These are phyloP conservation scores for Phrynosoma blainvillii DNA, from an alignment of 2,113 vertebrate species.

Conservation along the genomic window DNA sequence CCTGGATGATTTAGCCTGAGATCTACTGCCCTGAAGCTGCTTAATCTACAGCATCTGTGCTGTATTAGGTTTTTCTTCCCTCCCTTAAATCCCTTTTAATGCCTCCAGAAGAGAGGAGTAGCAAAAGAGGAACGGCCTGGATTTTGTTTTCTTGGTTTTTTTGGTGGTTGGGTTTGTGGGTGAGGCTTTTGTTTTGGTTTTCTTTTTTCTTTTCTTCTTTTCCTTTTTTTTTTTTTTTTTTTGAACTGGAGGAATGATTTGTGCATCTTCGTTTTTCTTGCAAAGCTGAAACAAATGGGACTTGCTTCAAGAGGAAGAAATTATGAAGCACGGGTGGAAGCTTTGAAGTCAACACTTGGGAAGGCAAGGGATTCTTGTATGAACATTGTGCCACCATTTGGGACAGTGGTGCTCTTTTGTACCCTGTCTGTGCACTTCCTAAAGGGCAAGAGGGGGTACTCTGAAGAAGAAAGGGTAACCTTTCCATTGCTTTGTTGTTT, in stretches of 20 bases:
- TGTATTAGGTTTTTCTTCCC: background rate
- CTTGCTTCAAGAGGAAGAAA: background rate
- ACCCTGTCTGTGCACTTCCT: background rate
- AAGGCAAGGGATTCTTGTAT: background rate
- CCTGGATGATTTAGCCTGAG: background rate
- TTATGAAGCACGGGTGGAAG: background rate
- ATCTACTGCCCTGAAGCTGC: background rate
- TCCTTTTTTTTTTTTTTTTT: background rate
- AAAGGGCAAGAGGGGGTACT: background rate
- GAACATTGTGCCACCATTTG: background rate
- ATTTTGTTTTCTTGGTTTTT: no score
- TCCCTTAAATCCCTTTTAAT: background rate
- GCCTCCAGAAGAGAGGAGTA: background rate
- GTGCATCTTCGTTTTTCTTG: background rate
- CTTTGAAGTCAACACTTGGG: background rate
- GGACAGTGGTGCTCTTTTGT: background rate
- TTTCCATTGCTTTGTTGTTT: background rate
- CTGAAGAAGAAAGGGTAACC: background rate
- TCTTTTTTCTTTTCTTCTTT: background rate
- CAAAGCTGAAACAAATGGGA: background rate
- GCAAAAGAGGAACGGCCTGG: background rate
- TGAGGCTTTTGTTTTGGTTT: no score
- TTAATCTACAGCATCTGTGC: background rate
- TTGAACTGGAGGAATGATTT: background rate
- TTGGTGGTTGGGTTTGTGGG: no score